Conservation (phyloP, 2,888 invertebrate species). For the Drosophila rubida region DNA sequence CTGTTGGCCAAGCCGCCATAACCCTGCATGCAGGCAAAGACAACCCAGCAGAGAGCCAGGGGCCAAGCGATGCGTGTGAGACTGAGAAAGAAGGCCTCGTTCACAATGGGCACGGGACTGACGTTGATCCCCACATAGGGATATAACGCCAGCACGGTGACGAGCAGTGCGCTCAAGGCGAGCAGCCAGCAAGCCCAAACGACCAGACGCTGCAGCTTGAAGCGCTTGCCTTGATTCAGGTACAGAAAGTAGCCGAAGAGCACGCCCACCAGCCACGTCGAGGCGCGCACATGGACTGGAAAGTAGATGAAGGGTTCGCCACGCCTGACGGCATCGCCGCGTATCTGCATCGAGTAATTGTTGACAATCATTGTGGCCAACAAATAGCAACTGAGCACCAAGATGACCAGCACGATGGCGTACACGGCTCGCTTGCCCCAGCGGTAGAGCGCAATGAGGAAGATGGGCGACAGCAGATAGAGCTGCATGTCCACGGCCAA, state of each 20-base stretch:
- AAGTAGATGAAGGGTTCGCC: slow-evolving; percentile 48
- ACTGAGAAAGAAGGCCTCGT: slow-evolving; percentile 44
- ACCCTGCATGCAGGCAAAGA: slow-evolving; percentile 81
- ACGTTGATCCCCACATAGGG: slow-evolving; percentile 33
- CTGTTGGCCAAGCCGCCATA: slow-evolving; percentile 73
- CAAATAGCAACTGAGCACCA: slow-evolving; percentile 47
- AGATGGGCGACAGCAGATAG: slow-evolving; percentile 86
- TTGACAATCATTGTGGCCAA: slow-evolving; percentile 68
- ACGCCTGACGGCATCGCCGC: neutral
- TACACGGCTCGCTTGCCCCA: slow-evolving; percentile 70
- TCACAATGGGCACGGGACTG: slow-evolving; percentile 22
- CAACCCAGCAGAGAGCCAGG: slow-evolving; percentile 76
- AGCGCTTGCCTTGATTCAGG: slow-evolving; percentile 39
- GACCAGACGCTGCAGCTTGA: slow-evolving; percentile 40
- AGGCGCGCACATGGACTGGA: slow-evolving; percentile 68
- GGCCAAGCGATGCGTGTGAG: slow-evolving; percentile 80
- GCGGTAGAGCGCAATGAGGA: slow-evolving; percentile 85
- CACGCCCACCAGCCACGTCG: slow-evolving; percentile 77
- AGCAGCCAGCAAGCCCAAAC: slow-evolving; percentile 45
- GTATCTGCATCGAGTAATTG: slow-evolving; percentile 49
- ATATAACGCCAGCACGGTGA: slow-evolving; percentile 60
- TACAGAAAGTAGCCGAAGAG: slow-evolving; percentile 76
- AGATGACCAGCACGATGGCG: slow-evolving; percentile 57
- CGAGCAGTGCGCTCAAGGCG: slow-evolving; percentile 42
- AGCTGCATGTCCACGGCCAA: slow-evolving; percentile 87